Evolutionary conservation across 2,888 invertebrate species (phyloP).

Genomic region (Lasioglossum villosulum): DNA sequence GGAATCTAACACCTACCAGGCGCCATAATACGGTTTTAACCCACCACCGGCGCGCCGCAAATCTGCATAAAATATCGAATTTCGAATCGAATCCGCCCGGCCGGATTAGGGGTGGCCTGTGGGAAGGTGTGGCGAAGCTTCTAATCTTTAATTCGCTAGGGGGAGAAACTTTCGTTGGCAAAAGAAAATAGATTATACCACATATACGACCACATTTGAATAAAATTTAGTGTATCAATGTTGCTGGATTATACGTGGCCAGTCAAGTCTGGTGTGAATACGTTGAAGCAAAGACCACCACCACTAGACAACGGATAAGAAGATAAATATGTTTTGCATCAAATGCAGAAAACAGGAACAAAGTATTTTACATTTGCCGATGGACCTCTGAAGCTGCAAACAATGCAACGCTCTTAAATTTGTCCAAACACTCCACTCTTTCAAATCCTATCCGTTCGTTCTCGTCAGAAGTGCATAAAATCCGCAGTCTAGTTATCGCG

Average conservation of each 20-base stretch:
- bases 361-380: not conserved
- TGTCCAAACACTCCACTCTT: not conserved
- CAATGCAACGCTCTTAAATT: not conserved
- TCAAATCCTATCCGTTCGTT: not conserved
- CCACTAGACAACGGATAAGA: not conserved
- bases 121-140: not conserved
- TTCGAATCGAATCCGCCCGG: too few relatives aligned
- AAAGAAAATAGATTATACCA: not conserved
- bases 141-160: not conserved
- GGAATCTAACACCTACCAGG: slow-evolving; percentile 71
- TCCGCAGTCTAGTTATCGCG: not conserved
- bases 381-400: not conserved
- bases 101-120: not conserved
- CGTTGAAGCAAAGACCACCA: not conserved
- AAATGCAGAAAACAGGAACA: not conserved
- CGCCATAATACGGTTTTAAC: slow-evolving; percentile 61
- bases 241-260: not conserved
- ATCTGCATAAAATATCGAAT: slow-evolving; percentile 60
- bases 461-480: not conserved
- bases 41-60: slow-evolving; percentile 39
- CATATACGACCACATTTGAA: not conserved
- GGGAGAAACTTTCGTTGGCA: not conserved
- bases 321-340: not conserved
- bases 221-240: not conserved
- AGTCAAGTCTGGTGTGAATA: not conserved